Percentiles rank a stretch among this genome's conserved stretches.
These are phyloP conservation scores for Drosophila macrospina DNA, from an alignment of 2,888 invertebrate species.

Conservation along the genomic window DNA sequence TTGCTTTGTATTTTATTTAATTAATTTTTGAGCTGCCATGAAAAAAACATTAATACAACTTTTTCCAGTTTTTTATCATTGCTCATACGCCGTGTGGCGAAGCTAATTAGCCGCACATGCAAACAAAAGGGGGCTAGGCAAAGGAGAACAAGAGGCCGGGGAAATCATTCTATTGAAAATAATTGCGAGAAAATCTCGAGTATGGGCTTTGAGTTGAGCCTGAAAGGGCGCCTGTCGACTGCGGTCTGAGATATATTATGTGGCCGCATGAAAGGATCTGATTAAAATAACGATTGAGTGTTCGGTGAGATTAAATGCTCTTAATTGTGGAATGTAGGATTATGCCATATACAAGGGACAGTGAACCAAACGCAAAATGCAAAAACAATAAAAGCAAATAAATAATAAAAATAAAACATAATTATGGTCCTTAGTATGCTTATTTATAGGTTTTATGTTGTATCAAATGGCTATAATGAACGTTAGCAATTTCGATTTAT, in stretches of 20 bases:
- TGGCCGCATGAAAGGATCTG: slow-evolving; percentile 13
- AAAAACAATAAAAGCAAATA: not conserved
- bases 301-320: slow-evolving; percentile 22
- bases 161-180: slow-evolving; percentile 22
- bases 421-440: not conserved
- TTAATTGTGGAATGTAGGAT: slow-evolving; percentile 16
- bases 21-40: slow-evolving; percentile 56
- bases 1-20: slow-evolving; percentile 48
- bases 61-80: slow-evolving; percentile 27
- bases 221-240: too few species aligned
- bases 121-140: slow-evolving; percentile 5
- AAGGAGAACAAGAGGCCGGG: not conserved
- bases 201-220: not conserved
- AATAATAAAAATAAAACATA: slow-evolving; percentile 7
- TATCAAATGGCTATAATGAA: slow-evolving; percentile 17
- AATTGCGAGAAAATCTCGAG: slow-evolving; percentile 16
- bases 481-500: slow-evolving; percentile 49
- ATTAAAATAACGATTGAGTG: slow-evolving; percentile 24
- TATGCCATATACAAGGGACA: too few species aligned
- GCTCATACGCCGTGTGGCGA: slow-evolving; percentile 52
- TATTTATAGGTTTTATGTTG: not conserved
- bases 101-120: slow-evolving; percentile 55
- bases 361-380: not conserved
- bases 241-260: slow-evolving; percentile 13
- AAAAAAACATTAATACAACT: slow-evolving; percentile 31